Conservation (phyloP, 2,113 vertebrate species). For the Phaetusa simplex region DNA sequence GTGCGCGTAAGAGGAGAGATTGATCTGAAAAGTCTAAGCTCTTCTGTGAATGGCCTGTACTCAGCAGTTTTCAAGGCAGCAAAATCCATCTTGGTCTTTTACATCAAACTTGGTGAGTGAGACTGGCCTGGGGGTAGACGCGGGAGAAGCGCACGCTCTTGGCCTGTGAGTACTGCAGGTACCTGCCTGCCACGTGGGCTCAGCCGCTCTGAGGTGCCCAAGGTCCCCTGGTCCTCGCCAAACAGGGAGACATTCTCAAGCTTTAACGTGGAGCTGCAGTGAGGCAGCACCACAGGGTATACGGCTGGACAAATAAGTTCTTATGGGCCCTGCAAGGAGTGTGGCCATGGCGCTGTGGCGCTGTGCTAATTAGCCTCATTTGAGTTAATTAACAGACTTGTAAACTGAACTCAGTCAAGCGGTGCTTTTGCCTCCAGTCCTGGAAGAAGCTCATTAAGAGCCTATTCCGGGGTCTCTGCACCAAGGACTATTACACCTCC, state of each 20-base stretch:
- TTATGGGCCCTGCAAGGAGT: not conserved
- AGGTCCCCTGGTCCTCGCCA: not conserved
- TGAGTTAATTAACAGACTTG: not conserved
- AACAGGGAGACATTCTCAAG: not conserved
- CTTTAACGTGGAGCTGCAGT: not conserved
- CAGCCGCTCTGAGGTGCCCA: not conserved
- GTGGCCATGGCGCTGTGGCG: not conserved
- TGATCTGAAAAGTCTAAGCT: not conserved
- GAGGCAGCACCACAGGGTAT: not conserved
- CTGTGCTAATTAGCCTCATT: not conserved
- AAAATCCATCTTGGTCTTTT: not conserved
- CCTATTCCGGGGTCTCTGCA: not conserved
- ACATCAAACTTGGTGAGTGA: not conserved
- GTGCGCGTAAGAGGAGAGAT: not conserved
- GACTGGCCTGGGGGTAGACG: not conserved
- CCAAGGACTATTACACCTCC: not conserved
- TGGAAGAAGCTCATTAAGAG: not conserved
- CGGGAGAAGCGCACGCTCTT: not conserved
- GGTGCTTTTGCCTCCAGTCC: not conserved
- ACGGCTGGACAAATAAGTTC: not conserved
- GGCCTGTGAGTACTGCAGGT: no score
- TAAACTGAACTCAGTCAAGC: not conserved
- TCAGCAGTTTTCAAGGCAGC: not conserved
- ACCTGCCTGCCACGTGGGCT: not conserved
- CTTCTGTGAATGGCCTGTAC: not conserved